Percentiles rank a stretch among this genome's conserved stretches.
These are phyloP conservation scores for Mactra quadrangularis DNA, from an alignment of 1,140 invertebrate species.

Conservation along the genomic window DNA sequence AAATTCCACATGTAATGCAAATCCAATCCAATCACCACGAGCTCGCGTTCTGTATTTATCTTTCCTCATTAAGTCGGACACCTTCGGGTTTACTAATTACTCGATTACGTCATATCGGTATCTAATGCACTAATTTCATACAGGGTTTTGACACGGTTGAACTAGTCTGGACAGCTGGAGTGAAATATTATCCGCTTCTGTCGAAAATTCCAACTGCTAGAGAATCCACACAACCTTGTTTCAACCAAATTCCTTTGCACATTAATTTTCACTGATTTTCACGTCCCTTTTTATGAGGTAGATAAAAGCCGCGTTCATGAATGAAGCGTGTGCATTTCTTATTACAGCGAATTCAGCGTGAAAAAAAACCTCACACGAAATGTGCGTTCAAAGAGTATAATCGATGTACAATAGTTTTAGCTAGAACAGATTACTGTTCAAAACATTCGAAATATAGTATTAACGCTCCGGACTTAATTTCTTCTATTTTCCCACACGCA, in stretches of 20 bases:
- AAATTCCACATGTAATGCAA: constrained; percentile 5
- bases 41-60: constrained; percentile 3
- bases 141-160: constrained; percentile 31
- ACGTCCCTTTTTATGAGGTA: no score
- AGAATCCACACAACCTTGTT: background rate
- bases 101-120: constrained; percentile 10
- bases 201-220: background rate
- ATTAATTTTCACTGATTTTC: no score
- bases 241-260: no score
- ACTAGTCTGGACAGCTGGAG: constrained; percentile 13
- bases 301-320: no score
- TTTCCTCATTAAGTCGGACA: constrained; percentile 19
- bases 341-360: no score
- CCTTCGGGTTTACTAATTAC: constrained; percentile 31
- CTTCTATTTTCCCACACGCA: background rate
- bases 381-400: background rate
- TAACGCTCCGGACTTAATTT: no score
- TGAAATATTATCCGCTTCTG: background rate
- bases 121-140: background rate
- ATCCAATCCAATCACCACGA: constrained; percentile 7
- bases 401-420: background rate
- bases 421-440: no score
- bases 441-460: no score
- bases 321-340: no score
- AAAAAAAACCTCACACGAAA: no score